Evolutionary conservation across 2,888 invertebrate species (phyloP).

Genomic region (Cantharis flavilabris): DNA sequence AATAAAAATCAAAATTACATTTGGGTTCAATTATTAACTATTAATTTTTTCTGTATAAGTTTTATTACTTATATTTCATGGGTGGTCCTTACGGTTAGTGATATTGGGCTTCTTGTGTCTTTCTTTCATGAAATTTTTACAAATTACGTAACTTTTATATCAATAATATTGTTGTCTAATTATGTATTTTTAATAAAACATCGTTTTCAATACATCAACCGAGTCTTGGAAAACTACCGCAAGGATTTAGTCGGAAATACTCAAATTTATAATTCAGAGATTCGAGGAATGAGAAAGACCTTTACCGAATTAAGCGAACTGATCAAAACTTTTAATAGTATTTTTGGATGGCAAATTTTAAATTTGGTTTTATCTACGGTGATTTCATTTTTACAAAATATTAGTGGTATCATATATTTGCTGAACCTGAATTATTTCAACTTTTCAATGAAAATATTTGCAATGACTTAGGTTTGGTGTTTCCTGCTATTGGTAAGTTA

Average conservation of each 20-base stretch:
- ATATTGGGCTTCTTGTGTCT: not conserved
- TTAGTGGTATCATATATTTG: not conserved
- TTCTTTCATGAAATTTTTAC: not conserved
- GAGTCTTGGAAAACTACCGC: not conserved
- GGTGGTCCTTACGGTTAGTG: no score
- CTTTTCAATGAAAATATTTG: not conserved
- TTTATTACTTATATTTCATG: not conserved
- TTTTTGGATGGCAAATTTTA: not conserved
- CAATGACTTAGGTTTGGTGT: not conserved
- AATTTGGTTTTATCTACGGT: not conserved
- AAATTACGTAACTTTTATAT: not conserved
- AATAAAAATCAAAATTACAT: not conserved
- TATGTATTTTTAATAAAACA: not conserved
- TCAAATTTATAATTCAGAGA: not conserved
- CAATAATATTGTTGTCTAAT: not conserved
- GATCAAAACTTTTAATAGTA: not conserved
- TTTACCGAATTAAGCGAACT: not conserved
- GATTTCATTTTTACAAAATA: not conserved
- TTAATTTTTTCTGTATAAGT: not conserved
- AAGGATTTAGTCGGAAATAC: not conserved
- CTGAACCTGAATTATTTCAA: not conserved
- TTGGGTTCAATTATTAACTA: not conserved
- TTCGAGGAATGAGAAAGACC: not conserved
- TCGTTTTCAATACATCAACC: not conserved
- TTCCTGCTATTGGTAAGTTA: not conserved